phyloP scores from a whole-genome alignment of 2,888 invertebrate genomes.

The Mesopsocus fuscifrons region DNA sequence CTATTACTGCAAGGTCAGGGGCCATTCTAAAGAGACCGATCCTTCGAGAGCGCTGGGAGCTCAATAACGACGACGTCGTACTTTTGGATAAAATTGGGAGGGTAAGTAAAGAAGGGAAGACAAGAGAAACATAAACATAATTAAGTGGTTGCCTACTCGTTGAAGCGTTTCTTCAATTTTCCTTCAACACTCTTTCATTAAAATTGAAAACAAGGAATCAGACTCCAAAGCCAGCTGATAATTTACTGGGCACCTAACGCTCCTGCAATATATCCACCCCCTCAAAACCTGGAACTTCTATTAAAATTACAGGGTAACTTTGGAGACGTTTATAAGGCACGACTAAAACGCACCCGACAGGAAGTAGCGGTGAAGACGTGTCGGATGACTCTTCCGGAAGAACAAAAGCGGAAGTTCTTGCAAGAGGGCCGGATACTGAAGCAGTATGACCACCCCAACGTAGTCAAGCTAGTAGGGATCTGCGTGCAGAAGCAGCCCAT shows the following conservation, averaged over 20 bases:
- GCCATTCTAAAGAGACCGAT: conserved; percentile 74
- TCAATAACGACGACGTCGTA: conserved; percentile 87
- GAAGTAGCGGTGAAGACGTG: conserved; percentile 95
- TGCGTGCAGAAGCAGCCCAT: conserved; percentile 96
- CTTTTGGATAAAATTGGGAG: conserved; percentile 84
- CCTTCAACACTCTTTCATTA: too few species aligned
- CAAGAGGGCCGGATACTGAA: conserved; percentile 90
- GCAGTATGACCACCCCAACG: conserved; percentile 93
- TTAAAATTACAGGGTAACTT: conserved; percentile 87
- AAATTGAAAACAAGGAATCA: too few species aligned
- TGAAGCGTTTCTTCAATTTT: too few species aligned
- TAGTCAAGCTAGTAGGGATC: conserved; percentile 89
- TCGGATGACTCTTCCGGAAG: conserved; percentile 80
- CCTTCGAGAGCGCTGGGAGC: conserved; percentile 81
- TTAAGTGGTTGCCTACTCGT: background rate
- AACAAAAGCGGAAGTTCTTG: conserved; percentile 80
- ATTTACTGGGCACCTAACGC: too few species aligned
- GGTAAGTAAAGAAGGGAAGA: too few species aligned
- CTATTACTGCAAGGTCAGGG: conserved; percentile 83
- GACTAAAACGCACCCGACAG: conserved; percentile 58
- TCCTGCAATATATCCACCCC: too few species aligned
- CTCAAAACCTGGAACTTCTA: too few species aligned
- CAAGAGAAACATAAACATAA: conserved; percentile 1
- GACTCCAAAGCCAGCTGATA: too few species aligned
- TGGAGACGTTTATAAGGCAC: conserved; percentile 90